Percentiles rank a stretch among this genome's conserved stretches.
These are phyloP conservation scores for Cricetomys ansorgei DNA, from an alignment of 2,113 vertebrate genomes.

Conservation along the genomic window DNA sequence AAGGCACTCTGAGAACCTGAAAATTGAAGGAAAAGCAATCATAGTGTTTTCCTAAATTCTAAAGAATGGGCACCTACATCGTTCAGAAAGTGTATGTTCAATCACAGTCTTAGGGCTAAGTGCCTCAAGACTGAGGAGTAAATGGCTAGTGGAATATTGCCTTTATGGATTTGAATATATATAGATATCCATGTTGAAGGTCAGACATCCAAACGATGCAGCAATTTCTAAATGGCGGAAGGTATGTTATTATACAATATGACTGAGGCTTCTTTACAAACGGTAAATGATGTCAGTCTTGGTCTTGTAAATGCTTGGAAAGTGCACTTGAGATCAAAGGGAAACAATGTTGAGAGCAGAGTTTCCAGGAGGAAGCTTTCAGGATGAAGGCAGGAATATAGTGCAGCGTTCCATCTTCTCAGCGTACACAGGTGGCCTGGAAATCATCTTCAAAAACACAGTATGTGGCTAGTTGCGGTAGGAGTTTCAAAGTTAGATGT, in stretches of 20 bases:
- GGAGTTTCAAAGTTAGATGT: neutral
- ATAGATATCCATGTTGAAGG: neutral
- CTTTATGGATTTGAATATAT: neutral
- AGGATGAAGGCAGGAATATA: neutral
- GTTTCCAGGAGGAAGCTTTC: constrained; percentile 38
- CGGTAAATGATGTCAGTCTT: constrained; percentile 20
- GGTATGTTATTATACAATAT: neutral
- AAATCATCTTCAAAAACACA: constrained; percentile 3
- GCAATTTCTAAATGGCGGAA: neutral
- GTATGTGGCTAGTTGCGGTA: neutral
- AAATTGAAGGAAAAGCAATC: neutral
- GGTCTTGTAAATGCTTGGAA: constrained; percentile 46
- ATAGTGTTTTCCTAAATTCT: constrained; percentile 23
- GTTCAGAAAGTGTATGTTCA: neutral
- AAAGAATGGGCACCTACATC: neutral
- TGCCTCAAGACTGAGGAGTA: neutral
- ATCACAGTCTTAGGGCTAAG: neutral
- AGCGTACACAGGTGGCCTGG: neutral
- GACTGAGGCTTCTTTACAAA: constrained; percentile 45
- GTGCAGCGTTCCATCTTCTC: neutral
- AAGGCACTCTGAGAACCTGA: neutral
- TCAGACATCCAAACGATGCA: neutral
- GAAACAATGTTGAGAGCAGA: neutral
- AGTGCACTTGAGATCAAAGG: constrained; percentile 58
- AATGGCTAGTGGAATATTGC: neutral